These are phyloP conservation scores for Macrobrachium nipponense DNA, from an alignment of 1,140 invertebrate genomes.

Conservation along the genomic window DNA sequence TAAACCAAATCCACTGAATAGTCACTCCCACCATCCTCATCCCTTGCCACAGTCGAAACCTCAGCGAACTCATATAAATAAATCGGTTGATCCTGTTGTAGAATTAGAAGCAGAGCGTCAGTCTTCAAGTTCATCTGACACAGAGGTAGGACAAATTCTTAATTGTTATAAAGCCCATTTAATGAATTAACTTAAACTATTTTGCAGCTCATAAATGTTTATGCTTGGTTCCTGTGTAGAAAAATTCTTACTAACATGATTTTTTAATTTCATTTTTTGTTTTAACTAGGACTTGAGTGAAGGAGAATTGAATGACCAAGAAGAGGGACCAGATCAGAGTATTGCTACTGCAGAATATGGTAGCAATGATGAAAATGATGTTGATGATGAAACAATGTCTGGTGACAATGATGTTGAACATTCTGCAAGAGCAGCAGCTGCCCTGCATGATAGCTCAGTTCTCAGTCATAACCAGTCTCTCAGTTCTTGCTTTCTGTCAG, in stretches of 20 bases:
- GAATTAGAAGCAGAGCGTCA: conserved; percentile 65
- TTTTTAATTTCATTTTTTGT: conserved; percentile 17
- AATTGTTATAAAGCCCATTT: not conserved
- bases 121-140: conserved; percentile 61
- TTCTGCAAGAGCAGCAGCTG: conserved; percentile 67
- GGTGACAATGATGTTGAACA: conserved; percentile 82
- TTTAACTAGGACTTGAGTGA: conserved; percentile 77
- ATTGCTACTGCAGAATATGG: conserved; percentile 65
- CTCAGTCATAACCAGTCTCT: conserved; percentile 45
- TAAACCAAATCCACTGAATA: conserved; percentile 27
- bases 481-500: conserved; percentile 48
- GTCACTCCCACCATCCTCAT: conserved; percentile 42
- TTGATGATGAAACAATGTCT: conserved; percentile 87
- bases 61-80: conserved; percentile 32
- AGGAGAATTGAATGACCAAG: conserved; percentile 70
- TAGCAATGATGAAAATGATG: conserved; percentile 82
- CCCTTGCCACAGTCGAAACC: conserved; percentile 56
- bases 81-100: conserved; percentile 49
- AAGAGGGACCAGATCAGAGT: conserved; percentile 65
- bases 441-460: conserved; percentile 47
- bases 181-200: not conserved
- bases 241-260: not conserved
- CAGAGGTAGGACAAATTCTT: conserved; percentile 58
- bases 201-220: not conserved
- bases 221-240: not conserved